These are phyloP conservation scores for Anagrus nilaparvatae DNA, from an alignment of 1,140 invertebrate genomes.

Conservation along the genomic window DNA sequence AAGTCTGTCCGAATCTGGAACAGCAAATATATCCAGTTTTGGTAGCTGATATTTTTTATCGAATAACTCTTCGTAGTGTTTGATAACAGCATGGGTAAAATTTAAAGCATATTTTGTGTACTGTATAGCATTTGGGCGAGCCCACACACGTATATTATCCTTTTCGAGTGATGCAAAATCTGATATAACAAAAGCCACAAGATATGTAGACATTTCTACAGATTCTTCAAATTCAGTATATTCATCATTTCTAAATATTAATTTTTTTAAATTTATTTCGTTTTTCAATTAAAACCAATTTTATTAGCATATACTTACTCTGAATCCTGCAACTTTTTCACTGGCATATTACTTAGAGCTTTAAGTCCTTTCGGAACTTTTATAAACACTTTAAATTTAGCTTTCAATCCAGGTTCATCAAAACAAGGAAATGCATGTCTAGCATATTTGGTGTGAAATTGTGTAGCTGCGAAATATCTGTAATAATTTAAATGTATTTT, in stretches of 20 bases:
- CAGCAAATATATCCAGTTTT: constrained; percentile 50
- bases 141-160: constrained; percentile 53
- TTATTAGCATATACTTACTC: too few species aligned
- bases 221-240: constrained; percentile 50
- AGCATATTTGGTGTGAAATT: constrained; percentile 82
- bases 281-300: constrained; percentile 1
- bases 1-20: constrained; percentile 53
- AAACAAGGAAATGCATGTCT: constrained; percentile 90
- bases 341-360: constrained; percentile 76
- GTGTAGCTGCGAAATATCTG: constrained; percentile 74
- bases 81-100: constrained; percentile 41
- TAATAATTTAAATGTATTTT: too few species aligned
- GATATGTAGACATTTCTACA: constrained; percentile 78
- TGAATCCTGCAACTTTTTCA: background rate
- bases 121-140: constrained; percentile 46
- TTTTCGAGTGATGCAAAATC: constrained; percentile 53
- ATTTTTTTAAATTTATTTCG: background rate
- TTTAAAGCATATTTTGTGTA: constrained; percentile 46
- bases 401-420: constrained; percentile 87
- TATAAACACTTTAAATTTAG: constrained; percentile 68
- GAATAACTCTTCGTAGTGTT: constrained; percentile 31
- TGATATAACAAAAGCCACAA: constrained; percentile 73
- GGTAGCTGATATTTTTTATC: constrained; percentile 33
- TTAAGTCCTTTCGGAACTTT: constrained; percentile 51
- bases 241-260: constrained; percentile 27